phyloP scores from a whole-genome alignment of 2,888 invertebrate genomes.

The Perithous albicinctus region DNA sequence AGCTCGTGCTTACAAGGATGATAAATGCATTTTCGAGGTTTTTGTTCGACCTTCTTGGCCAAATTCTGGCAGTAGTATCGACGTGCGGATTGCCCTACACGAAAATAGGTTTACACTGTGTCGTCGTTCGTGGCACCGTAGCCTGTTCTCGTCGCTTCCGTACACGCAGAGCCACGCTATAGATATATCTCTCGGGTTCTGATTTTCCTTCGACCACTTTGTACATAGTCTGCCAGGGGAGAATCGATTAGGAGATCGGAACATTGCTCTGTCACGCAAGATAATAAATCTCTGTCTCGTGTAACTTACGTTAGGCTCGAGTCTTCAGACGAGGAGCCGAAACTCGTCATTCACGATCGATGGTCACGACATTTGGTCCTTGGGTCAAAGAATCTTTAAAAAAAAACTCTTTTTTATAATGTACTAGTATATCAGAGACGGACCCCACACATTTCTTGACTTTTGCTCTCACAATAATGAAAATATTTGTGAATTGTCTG shows the following conservation, averaged over 20 bases:
- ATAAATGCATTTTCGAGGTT: slow-evolving; percentile 20
- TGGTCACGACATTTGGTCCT: neutral
- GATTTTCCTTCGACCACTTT: slow-evolving; percentile 1
- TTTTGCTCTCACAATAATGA: no score
- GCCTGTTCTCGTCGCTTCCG: neutral
- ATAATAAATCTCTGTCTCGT: slow-evolving; percentile 48
- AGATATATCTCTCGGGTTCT: neutral
- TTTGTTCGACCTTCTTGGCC: slow-evolving; percentile 15
- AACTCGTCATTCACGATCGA: neutral
- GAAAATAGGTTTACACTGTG: slow-evolving; percentile 24
- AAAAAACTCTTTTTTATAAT: neutral
- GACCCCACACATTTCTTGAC: neutral
- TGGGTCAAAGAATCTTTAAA: neutral
- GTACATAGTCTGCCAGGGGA: neutral
- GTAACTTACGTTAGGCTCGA: neutral
- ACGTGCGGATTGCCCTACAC: slow-evolving; percentile 15
- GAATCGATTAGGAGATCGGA: slow-evolving; percentile 50
- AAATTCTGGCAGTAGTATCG: slow-evolving; percentile 1
- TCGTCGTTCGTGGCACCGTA: neutral
- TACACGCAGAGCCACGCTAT: neutral
- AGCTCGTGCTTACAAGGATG: slow-evolving; percentile 10
- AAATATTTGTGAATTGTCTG: no score
- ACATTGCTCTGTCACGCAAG: slow-evolving; percentile 37
- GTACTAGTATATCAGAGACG: neutral
- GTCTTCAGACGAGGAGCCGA: neutral